Percentiles rank a stretch among this genome's conserved stretches.
Evolutionary conservation across 2,113 vertebrate genomes (phyloP).

Genomic region (Sphyrna mokarran): DNA sequence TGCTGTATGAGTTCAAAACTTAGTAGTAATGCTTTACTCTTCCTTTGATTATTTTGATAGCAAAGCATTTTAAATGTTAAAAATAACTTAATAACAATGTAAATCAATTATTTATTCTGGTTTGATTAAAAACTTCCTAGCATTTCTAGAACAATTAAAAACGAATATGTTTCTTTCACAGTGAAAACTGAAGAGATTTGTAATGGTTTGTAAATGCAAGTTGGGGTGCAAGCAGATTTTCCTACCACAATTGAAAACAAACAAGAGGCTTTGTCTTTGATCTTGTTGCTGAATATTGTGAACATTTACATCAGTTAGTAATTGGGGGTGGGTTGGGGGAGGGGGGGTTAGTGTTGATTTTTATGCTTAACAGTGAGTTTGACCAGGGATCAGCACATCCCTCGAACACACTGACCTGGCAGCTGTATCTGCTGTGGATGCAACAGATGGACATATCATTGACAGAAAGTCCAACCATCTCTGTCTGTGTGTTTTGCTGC

Average conservation of each 20-base stretch:
- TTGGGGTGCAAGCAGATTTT: too few relatives aligned
- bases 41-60: neutral
- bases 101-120: neutral
- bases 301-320: neutral
- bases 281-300: neutral
- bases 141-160: too few relatives aligned
- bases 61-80: neutral
- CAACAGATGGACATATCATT: too few relatives aligned
- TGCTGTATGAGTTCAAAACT: neutral
- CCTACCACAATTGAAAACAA: neutral
- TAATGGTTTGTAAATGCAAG: too few relatives aligned
- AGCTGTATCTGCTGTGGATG: neutral
- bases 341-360: too few relatives aligned
- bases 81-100: neutral
- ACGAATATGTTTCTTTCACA: too few relatives aligned
- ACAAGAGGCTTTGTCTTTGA: too few relatives aligned
- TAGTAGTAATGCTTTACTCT: neutral
- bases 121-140: neutral
- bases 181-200: too few relatives aligned
- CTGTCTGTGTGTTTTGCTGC: neutral
- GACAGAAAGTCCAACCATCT: neutral
- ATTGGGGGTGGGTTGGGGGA: neutral
- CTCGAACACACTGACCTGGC: neutral
- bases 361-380: neutral
- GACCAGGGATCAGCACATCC: neutral